Evolutionary conservation across 1,140 invertebrate genomes (phyloP), one percentile per base, ranked within the genome.

Genomic region (Proales similis): DNA sequence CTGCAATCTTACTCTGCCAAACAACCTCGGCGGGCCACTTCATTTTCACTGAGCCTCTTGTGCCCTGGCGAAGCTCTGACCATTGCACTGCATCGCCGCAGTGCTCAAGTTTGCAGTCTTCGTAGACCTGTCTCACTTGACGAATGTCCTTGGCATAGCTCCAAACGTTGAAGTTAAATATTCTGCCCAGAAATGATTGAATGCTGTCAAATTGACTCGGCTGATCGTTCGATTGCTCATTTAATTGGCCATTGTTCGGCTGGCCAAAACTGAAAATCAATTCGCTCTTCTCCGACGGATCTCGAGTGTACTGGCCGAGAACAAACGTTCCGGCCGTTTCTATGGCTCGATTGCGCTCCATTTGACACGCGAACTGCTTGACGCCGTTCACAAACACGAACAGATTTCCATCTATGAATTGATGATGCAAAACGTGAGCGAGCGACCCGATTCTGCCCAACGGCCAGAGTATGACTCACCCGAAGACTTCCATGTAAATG

Each of bases 21-120:
- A 70, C 63, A 29, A 74, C 70, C 22, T 69, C 70, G 3, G 75
- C 73, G 2, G 75, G 74, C 75, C 75, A 77, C 30, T 72, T 64
- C 64, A 77, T 68, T 46, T 67, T 68, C 65, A 76, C 69, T 4
- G 68, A 67, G 5, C 75, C 75, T 27, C 74, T 65, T 0, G 74
- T 77, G 6, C 74, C 75, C 30, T 70, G 65, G 12, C 74, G 63
- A 48, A 76, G 73, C 60, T 76, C 72, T 19, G 71, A 70, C 75
- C 75, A 77, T 61, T 74, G 69, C 7, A 75, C 70, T 1, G 68
- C 73, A 61, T 72, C 72, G 29, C 75, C 75, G 65, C 73, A 76
- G 46, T 70, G 69, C 67, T 69, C 72, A 24, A 73, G 67, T 3
- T 64, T 72, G 66, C 74, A 76, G 14, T 73, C 71, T n/a, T 36